These are phyloP conservation scores for Melipona bicolor DNA, from an alignment of 2,888 invertebrate genomes.

Conservation along the genomic window DNA sequence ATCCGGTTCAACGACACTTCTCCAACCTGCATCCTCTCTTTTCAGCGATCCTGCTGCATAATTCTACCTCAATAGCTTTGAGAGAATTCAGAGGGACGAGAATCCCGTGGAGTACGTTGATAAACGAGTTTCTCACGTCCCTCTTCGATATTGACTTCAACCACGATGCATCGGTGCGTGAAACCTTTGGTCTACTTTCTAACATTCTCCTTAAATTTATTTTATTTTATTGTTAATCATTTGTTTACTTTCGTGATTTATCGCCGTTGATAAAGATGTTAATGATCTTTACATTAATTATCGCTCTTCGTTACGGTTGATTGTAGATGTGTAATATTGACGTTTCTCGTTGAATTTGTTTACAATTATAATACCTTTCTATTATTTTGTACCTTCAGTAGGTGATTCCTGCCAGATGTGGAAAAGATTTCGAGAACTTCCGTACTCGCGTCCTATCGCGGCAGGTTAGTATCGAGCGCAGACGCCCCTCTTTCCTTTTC, in stretches of 20 bases:
- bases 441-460: background rate
- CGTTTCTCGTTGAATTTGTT: background rate
- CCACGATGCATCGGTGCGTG: constrained; percentile 10
- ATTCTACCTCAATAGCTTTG: background rate
- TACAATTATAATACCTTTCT: background rate
- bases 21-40: constrained; percentile 63
- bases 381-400: background rate
- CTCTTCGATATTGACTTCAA: constrained; percentile 25
- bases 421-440: background rate
- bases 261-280: background rate
- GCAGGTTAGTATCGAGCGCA: constrained; percentile 36
- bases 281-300: background rate
- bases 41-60: constrained; percentile 49
- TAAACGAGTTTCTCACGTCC: background rate
- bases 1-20: constrained; percentile 51
- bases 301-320: background rate
- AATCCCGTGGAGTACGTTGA: constrained; percentile 2
- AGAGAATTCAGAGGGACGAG: background rate
- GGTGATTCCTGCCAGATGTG: no score
- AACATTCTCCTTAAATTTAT: constrained; percentile 30
- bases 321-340: background rate
- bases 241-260: background rate
- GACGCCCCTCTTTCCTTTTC: background rate
- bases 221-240: background rate
- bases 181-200: background rate